Conservation (phyloP, 2,888 invertebrate genomes). For the Caenorhabditis wallacei region DNA sequence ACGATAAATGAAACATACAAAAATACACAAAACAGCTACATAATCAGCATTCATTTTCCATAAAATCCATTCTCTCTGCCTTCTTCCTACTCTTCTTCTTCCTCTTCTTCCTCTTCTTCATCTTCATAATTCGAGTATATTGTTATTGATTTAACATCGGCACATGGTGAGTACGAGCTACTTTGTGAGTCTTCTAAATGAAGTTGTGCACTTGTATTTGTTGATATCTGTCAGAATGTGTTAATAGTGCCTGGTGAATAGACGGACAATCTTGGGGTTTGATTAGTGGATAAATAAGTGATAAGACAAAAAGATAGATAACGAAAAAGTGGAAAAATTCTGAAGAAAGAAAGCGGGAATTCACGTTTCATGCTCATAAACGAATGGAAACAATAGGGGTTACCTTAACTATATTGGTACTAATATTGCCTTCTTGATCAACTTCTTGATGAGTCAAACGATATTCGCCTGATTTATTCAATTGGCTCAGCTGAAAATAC, state of each 20-base stretch:
- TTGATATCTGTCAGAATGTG: conserved; percentile 20
- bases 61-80: conserved; percentile 4
- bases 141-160: conserved; percentile 44
- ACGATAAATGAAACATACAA: conserved; percentile 12
- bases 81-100: conserved; percentile 4
- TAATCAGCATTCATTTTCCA: background rate
- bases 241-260: conserved; percentile 20
- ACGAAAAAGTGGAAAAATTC: too few species aligned
- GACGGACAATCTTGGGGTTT: conserved; percentile 14
- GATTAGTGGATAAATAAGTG: background rate
- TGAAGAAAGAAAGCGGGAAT: too few species aligned
- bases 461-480: conserved; percentile 89
- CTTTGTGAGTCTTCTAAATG: conserved; percentile 34
- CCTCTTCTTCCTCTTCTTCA: conserved; percentile 5
- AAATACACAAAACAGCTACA: conserved; percentile 7
- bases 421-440: conserved; percentile 93
- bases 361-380: conserved; percentile 1
- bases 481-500: conserved; percentile 86
- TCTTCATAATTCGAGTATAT: conserved; percentile 58
- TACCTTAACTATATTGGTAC: conserved; percentile 93
- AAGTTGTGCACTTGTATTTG: background rate
- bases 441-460: conserved; percentile 94
- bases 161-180: conserved; percentile 49
- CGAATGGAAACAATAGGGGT: conserved; percentile 42
- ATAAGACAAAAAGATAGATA: background rate